A percentile compares a stretch with the other conserved stretches of the same genome.
These are phyloP conservation scores for Ctenosaura bakeri DNA, from an alignment of 2,797 vertebrate species.

Conservation along the genomic window DNA sequence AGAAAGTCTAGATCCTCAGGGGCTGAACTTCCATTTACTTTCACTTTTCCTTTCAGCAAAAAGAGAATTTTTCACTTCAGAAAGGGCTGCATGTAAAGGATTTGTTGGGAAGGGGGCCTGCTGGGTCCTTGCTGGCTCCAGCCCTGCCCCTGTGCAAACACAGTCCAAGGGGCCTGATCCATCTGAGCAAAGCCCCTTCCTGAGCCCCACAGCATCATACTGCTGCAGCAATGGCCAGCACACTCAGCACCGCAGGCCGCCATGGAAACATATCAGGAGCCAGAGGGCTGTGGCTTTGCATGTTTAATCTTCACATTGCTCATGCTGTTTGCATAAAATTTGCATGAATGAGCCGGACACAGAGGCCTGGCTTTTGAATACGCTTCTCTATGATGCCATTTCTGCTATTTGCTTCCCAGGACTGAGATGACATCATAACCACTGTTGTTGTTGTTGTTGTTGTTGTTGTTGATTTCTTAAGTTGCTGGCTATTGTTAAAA, in stretches of 20 bases:
- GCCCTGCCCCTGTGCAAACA: background rate
- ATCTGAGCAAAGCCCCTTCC: too few species aligned
- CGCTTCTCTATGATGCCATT: background rate
- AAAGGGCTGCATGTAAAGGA: too few species aligned
- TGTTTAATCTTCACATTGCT: conserved; percentile 8
- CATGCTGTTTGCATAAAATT: conserved; percentile 27
- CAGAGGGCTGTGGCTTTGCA: conserved; percentile 31
- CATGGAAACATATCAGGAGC: conserved; percentile 22
- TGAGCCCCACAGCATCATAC: background rate
- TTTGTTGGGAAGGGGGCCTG: too few species aligned
- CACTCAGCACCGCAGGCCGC: background rate
- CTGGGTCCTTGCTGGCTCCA: background rate
- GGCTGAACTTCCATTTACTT: too few species aligned
- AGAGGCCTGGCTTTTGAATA: background rate
- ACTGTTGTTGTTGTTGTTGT: too few species aligned
- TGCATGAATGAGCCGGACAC: conserved; percentile 24
- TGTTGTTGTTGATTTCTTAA: background rate
- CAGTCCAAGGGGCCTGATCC: too few species aligned
- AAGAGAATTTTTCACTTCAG: too few species aligned
- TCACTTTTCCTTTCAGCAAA: too few species aligned
- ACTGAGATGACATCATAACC: background rate
- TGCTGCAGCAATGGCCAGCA: background rate
- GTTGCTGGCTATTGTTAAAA: too few species aligned
- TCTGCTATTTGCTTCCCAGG: background rate
- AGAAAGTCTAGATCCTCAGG: too few species aligned